Evolutionary conservation across 2,888 invertebrate species (phyloP).

Genomic region (Myopa tessellatipennis): DNA sequence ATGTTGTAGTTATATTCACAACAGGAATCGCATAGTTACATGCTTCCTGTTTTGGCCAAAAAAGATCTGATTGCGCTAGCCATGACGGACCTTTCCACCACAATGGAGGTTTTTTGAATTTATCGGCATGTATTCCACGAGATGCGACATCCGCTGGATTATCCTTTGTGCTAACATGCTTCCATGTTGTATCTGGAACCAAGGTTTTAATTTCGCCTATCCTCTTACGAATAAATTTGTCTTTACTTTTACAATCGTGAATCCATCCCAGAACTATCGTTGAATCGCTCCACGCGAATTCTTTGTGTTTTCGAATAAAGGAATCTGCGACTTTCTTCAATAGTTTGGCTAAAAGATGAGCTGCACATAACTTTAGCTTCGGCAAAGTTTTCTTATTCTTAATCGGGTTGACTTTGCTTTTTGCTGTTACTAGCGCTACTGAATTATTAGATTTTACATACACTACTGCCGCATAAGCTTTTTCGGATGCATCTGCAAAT

Average conservation of each 20-base stretch:
- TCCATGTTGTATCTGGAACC: not conserved
- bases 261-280: slow-evolving; percentile 34
- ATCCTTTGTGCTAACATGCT: not conserved
- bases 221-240: slow-evolving; percentile 37
- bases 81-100: slow-evolving; percentile 24
- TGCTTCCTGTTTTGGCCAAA: not conserved
- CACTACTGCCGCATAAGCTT: not conserved
- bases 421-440: slow-evolving; percentile 1
- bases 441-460: not conserved
- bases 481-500: slow-evolving; percentile 21
- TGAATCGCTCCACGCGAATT: slow-evolving; percentile 33
- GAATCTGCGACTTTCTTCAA: not conserved
- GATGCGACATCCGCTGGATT: slow-evolving; percentile 24
- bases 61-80: not conserved
- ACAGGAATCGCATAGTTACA: not conserved
- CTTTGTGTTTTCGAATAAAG: not conserved
- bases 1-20: not conserved
- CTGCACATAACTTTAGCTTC: not conserved
- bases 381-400: slow-evolving; percentile 1
- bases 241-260: slow-evolving; percentile 31
- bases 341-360: not conserved
- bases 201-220: slow-evolving; percentile 4
- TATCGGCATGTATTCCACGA: not conserved
- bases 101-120: not conserved
- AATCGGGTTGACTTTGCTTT: slow-evolving; percentile 15